phyloP scores from a whole-genome alignment of 1,140 invertebrate species.

The Heliothis virescens region DNA sequence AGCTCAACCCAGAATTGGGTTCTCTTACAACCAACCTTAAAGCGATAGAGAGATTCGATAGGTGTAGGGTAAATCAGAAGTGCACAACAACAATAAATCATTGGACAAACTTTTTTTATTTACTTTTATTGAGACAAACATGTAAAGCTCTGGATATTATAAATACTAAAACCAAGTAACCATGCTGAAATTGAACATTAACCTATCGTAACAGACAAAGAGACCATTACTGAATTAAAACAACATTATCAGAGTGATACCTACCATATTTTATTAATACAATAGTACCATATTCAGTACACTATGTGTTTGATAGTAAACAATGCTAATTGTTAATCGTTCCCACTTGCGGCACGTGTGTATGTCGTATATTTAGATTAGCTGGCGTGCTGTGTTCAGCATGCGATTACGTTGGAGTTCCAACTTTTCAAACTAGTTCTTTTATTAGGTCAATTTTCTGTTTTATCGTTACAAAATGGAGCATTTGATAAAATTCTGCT shows the following conservation, averaged over 20 bases:
- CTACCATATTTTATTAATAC: not conserved
- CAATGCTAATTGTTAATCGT: slow-evolving; percentile 8
- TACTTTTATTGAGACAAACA: too few relatives aligned
- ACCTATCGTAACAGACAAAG: slow-evolving; percentile 1
- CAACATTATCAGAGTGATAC: not conserved
- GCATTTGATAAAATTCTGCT: too few relatives aligned
- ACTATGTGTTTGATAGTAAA: slow-evolving; percentile 14
- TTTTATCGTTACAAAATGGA: too few relatives aligned
- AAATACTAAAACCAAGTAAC: too few relatives aligned
- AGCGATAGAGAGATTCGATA: too few relatives aligned
- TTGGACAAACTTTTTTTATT: too few relatives aligned
- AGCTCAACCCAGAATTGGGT: too few relatives aligned
- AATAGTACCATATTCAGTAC: not conserved
- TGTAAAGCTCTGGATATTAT: too few relatives aligned
- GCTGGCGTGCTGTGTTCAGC: not conserved
- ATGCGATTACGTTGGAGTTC: not conserved
- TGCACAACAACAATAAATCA: too few relatives aligned
- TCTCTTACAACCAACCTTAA: too few relatives aligned
- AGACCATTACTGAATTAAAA: not conserved
- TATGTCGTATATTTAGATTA: not conserved
- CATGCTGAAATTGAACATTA: too few relatives aligned
- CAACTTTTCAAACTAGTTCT: not conserved
- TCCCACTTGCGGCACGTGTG: not conserved
- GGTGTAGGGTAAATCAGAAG: too few relatives aligned
- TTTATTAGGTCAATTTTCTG: not conserved